A percentile compares a stretch with the other conserved stretches of the same genome.
Evolutionary conservation across 2,113 vertebrate species (phyloP).

Genomic region (Parus major): DNA sequence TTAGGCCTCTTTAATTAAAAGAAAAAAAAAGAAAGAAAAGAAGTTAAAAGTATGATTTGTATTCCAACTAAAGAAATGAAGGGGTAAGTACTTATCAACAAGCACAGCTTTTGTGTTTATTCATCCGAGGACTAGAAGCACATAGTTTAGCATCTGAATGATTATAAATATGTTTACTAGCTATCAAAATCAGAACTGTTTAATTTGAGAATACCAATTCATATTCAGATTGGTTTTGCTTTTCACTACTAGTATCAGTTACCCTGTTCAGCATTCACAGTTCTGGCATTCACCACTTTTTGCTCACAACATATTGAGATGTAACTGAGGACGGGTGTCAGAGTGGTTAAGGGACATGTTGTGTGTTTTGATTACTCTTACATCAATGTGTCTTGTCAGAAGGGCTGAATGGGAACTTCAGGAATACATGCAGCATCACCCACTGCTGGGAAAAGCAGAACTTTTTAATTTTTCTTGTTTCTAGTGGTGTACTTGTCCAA

Average conservation of each 20-base stretch:
- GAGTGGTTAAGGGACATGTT: neutral
- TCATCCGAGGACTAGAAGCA: slow-evolving; percentile 42
- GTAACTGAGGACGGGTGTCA: neutral
- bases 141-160: slow-evolving; percentile 63
- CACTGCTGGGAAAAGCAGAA: neutral
- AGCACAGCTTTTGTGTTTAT: slow-evolving; percentile 64
- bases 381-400: neutral
- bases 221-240: slow-evolving; percentile 52
- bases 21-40: neutral
- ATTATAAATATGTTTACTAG: slow-evolving; percentile 62
- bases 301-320: neutral
- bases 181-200: slow-evolving; percentile 66
- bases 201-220: slow-evolving; percentile 57
- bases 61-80: slow-evolving; percentile 42
- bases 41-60: neutral
- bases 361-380: neutral
- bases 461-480: neutral
- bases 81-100: slow-evolving; percentile 36
- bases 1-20: neutral
- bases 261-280: neutral
- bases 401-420: neutral
- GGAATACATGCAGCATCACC: neutral
- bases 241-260: slow-evolving; percentile 20
- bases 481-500: neutral
- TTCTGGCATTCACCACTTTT: neutral